Percentiles rank a stretch among this genome's conserved stretches.
Evolutionary conservation across 2,888 invertebrate species (phyloP).

Genomic region (Lasioglossum lativentre): DNA sequence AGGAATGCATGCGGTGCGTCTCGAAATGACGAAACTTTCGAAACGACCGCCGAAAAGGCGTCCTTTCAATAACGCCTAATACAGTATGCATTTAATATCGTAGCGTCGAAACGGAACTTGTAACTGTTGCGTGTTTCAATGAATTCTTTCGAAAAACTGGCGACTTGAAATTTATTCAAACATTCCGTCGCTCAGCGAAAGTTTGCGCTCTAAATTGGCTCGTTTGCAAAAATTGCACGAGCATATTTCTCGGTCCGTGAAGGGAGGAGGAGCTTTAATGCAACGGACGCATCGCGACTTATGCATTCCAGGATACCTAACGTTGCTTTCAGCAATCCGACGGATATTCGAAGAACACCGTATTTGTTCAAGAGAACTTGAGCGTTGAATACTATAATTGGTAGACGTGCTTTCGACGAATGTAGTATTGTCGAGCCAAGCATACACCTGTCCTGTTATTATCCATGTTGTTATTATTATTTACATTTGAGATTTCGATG

Average conservation of each 20-base stretch:
- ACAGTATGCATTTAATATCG: constrained; percentile 49
- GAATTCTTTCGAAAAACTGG: constrained; percentile 24
- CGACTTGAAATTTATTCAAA: constrained; percentile 17
- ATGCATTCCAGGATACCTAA: not conserved
- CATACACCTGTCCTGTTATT: not conserved
- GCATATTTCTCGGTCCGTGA: not conserved
- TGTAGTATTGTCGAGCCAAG: not conserved
- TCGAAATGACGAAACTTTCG: constrained; percentile 48
- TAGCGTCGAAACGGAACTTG: constrained; percentile 19
- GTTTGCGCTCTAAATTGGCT: constrained; percentile 1
- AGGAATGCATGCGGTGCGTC: constrained; percentile 19
- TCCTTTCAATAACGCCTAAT: constrained; percentile 36
- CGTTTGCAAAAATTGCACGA: constrained; percentile 5
- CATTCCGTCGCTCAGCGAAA: not conserved
- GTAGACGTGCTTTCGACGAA: not conserved
- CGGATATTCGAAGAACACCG: not conserved
- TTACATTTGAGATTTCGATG: not conserved
- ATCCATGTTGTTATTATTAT: not conserved
- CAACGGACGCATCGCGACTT: not conserved
- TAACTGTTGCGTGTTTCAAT: constrained; percentile 31
- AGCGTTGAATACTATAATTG: not conserved
- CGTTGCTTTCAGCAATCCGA: not conserved
- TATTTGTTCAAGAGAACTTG: not conserved
- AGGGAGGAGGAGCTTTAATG: not conserved
- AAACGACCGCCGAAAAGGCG: constrained; percentile 29